Evolutionary conservation across 2,888 invertebrate genomes (phyloP), one percentile per base, ranked within the genome.

Genomic region (Neoaliturus tenellus): DNA sequence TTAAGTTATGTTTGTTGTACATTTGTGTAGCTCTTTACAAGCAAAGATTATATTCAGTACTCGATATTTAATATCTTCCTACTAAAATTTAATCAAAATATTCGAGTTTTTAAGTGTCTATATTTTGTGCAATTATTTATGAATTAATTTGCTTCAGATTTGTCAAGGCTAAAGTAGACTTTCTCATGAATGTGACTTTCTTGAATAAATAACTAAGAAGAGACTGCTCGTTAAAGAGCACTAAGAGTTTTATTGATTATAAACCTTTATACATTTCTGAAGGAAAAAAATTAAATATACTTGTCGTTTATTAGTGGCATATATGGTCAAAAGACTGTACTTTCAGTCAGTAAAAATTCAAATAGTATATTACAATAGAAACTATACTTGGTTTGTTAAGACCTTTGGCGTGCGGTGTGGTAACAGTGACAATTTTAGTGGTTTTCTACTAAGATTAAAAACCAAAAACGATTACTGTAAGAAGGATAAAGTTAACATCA

Each of bases 61-160:
- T 84, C 73, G 73, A 81, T 84, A 85, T 80, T 85, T 44, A 84
- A 87, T 84, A 84, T 85, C 87, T 87, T 87, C 87, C 87, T 87
- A 84, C 84, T 80, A 86, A 83, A 85, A 78, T 80, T 84, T 82
- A 85, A 84, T 87, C 85, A 85, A 86, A 85, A 85, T 85, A 85
- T 82, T 85, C 81, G 44, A 82, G 48, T 84, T 84, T 35, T 80
- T 71, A n/a, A 58, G 83, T 85, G 85, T 85, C 84, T 85, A 85
- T 85, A 86, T 85, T 85, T 85, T 85, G 86, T 86, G 86, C 86
- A 86, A 86, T 86, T 86, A 86, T 86, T 86, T 86, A 86, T 86
- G 83, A 75, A 75, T 75, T 48, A 25, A 44, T 75, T 23, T n/a
- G 75, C 75, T 75, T 41, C 75, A 75, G 48, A 75, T 4, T 48